These are phyloP conservation scores for Amblyopsis rosae DNA, from an alignment of 2,113 vertebrate genomes.

Conservation along the genomic window DNA sequence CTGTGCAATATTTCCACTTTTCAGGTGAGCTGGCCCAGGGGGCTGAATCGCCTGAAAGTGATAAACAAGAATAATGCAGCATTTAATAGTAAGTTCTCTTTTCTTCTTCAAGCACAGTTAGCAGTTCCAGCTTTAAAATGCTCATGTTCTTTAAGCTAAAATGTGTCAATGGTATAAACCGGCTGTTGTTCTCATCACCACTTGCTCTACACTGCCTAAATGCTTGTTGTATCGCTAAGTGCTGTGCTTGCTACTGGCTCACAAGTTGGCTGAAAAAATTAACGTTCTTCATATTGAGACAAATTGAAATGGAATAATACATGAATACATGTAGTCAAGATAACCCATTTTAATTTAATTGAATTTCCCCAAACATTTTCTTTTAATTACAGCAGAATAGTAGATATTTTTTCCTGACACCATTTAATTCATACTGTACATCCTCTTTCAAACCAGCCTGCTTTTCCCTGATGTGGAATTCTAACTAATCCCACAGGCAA, in stretches of 20 bases:
- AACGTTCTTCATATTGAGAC: no score
- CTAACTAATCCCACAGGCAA: slow-evolving; percentile 13
- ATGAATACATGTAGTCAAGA: no score
- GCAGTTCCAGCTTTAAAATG: no score
- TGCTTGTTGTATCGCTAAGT: no score
- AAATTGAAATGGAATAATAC: no score
- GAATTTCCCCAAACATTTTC: neutral
- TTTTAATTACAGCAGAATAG: slow-evolving; percentile 51
- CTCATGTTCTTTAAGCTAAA: no score
- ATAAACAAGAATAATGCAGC: slow-evolving; percentile 52
- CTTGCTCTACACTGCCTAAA: no score
- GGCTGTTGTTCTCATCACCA: no score
- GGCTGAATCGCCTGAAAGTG: slow-evolving; percentile 54
- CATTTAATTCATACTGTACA: neutral
- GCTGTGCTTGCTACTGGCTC: no score
- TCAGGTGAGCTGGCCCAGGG: slow-evolving; percentile 73
- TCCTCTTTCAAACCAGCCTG: slow-evolving; percentile 30
- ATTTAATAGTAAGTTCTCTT: slow-evolving; percentile 57
- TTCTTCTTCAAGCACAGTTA: no score
- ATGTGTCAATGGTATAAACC: no score
- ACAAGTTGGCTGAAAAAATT: no score
- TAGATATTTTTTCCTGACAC: neutral
- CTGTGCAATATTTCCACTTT: neutral
- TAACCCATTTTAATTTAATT: neutral
- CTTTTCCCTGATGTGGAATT: slow-evolving; percentile 1